Evolutionary conservation across 2,113 vertebrate species (phyloP).

Genomic region (Myotis lucifugus): DNA sequence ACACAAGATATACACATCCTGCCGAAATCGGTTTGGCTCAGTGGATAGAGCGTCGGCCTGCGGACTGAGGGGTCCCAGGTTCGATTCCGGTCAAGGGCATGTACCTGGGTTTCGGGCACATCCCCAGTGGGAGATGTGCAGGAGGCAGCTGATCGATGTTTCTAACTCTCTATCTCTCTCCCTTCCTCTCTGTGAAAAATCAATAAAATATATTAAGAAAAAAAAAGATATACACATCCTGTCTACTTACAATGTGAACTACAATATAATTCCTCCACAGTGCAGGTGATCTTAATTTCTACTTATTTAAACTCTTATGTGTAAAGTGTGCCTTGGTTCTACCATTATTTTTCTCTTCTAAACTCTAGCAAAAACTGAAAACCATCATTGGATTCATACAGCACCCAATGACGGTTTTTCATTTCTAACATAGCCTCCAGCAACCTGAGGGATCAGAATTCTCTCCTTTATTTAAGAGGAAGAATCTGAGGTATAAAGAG

Average conservation of each 20-base stretch:
- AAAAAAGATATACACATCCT: too few relatives aligned
- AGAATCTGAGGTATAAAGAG: background rate
- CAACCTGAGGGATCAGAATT: background rate
- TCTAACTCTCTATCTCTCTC: too few relatives aligned
- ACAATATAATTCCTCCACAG: background rate
- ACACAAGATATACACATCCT: too few relatives aligned
- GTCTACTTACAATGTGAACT: background rate
- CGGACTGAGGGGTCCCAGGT: too few relatives aligned
- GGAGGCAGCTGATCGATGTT: too few relatives aligned
- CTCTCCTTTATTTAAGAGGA: background rate
- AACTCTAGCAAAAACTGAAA: background rate
- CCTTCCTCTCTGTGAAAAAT: too few relatives aligned
- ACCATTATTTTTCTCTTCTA: background rate
- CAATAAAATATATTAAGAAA: too few relatives aligned
- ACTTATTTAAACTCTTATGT: background rate
- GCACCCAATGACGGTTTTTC: background rate
- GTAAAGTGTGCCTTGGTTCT: background rate
- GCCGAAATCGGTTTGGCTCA: too few relatives aligned
- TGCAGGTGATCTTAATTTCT: background rate
- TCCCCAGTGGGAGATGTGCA: too few relatives aligned
- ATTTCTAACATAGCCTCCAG: background rate
- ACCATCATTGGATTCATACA: background rate
- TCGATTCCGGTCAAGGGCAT: too few relatives aligned
- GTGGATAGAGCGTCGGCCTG: too few relatives aligned
- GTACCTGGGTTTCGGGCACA: too few relatives aligned